These are phyloP conservation scores for Micrasema longulum DNA, from an alignment of 1,140 invertebrate genomes.

Conservation along the genomic window DNA sequence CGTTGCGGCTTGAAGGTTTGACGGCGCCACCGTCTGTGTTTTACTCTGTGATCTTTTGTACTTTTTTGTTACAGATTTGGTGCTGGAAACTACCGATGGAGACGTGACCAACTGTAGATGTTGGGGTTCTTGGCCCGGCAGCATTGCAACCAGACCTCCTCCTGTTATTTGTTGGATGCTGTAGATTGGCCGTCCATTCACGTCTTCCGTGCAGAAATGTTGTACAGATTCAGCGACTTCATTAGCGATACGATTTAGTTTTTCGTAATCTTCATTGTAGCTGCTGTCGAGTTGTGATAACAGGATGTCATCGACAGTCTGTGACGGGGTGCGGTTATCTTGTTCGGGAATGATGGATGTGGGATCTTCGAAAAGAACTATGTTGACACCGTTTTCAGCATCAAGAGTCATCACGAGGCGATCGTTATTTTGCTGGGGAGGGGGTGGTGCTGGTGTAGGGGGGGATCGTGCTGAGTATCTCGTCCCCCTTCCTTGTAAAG, in stretches of 20 bases:
- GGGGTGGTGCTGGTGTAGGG: constrained; percentile 60
- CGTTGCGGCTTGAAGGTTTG: constrained; percentile 63
- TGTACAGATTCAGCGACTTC: constrained; percentile 78
- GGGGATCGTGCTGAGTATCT: constrained; percentile 69
- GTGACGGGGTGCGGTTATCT: constrained; percentile 72
- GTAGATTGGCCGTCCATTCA: constrained; percentile 67
- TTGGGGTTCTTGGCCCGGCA: constrained; percentile 63
- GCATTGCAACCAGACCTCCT: constrained; percentile 65
- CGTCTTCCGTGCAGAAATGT: constrained; percentile 76
- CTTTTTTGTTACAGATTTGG: constrained; percentile 67
- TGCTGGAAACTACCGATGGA: constrained; percentile 68
- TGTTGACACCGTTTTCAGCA: constrained; percentile 60
- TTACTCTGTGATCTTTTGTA: constrained; percentile 66
- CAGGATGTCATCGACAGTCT: constrained; percentile 78
- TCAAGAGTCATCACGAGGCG: constrained; percentile 60
- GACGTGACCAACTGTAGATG: constrained; percentile 68
- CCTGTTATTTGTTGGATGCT: constrained; percentile 67
- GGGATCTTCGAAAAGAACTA: constrained; percentile 65
- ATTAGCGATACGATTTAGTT: constrained; percentile 79
- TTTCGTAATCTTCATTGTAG: constrained; percentile 80
- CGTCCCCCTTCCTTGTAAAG: constrained; percentile 79
- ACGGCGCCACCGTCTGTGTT: constrained; percentile 58
- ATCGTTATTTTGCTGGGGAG: constrained; percentile 60
- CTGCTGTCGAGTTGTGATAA: constrained; percentile 76
- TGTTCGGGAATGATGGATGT: constrained; percentile 61